Evolutionary conservation across 1,140 invertebrate genomes (phyloP).

Genomic region (Lepidurus apus): DNA sequence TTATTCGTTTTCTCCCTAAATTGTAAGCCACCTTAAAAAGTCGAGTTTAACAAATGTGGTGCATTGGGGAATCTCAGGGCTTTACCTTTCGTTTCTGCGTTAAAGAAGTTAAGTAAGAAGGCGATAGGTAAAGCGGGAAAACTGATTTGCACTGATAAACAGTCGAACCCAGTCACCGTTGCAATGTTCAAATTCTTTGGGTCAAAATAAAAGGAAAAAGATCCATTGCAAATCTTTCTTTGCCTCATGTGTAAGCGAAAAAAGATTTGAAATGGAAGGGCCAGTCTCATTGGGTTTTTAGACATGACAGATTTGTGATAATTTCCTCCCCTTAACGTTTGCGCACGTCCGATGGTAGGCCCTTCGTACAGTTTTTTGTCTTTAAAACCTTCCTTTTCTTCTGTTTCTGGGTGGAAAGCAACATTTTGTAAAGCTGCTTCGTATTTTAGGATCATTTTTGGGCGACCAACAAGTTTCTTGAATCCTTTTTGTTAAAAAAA

Average conservation of each 20-base stretch:
- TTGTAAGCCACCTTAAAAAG: no score
- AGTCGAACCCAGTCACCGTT: no score
- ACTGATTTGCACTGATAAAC: no score
- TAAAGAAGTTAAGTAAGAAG: no score
- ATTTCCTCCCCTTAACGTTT: background rate
- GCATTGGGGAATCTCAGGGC: no score
- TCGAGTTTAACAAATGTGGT: no score
- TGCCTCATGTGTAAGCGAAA: background rate
- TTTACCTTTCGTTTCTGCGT: no score
- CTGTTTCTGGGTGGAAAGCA: background rate
- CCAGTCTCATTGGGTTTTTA: conserved; percentile 22
- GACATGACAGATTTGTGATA: conserved; percentile 26
- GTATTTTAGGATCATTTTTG: background rate
- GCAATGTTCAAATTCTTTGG: background rate
- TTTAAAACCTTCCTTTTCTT: background rate
- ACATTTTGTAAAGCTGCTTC: background rate
- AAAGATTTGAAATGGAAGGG: background rate
- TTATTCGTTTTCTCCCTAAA: background rate
- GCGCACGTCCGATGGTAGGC: background rate
- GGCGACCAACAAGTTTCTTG: background rate
- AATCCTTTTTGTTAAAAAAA: background rate
- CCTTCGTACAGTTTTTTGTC: conserved; percentile 19
- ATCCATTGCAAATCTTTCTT: background rate
- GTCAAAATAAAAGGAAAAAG: background rate
- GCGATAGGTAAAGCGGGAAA: no score